Conservation (phyloP, 2,888 invertebrate species). For the Tricholauxania praeusta region DNA sequence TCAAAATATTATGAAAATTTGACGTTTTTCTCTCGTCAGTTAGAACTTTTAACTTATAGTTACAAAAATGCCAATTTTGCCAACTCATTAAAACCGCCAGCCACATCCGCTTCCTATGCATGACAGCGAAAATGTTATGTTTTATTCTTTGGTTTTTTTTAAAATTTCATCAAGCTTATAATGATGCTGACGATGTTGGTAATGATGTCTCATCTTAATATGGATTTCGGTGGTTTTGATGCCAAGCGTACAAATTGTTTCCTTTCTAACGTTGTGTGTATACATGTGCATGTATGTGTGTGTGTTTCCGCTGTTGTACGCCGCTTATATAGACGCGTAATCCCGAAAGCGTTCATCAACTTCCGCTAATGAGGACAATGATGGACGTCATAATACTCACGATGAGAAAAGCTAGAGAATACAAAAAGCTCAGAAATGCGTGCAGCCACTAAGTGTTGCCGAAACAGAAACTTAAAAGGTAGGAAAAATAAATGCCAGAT, state of each 20-base stretch:
- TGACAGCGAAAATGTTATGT: background rate
- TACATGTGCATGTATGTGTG: background rate
- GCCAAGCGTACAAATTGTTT: slow-evolving; percentile 10
- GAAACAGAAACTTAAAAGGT: too few species aligned
- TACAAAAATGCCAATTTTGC: background rate
- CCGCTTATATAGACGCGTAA: slow-evolving; percentile 16
- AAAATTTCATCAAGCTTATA: background rate
- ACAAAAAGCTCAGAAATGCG: background rate
- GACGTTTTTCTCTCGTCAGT: background rate
- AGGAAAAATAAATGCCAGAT: too few species aligned
- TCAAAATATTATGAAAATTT: background rate
- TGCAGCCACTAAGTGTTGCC: too few species aligned
- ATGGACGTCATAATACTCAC: slow-evolving; percentile 30
- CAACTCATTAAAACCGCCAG: slow-evolving; percentile 2
- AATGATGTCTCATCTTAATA: slow-evolving; percentile 12
- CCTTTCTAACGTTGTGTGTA: background rate
- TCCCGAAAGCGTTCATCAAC: slow-evolving; percentile 30
- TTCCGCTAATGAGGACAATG: slow-evolving; percentile 32
- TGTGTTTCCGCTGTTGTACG: slow-evolving; percentile 2
- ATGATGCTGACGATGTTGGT: background rate
- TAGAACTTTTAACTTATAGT: background rate
- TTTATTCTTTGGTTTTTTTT: too few species aligned
- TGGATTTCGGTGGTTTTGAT: slow-evolving; percentile 21
- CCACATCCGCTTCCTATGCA: slow-evolving; percentile 4
- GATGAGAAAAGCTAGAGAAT: background rate